phyloP scores from a whole-genome alignment of 1,140 invertebrate species.

The Lerema accius region DNA sequence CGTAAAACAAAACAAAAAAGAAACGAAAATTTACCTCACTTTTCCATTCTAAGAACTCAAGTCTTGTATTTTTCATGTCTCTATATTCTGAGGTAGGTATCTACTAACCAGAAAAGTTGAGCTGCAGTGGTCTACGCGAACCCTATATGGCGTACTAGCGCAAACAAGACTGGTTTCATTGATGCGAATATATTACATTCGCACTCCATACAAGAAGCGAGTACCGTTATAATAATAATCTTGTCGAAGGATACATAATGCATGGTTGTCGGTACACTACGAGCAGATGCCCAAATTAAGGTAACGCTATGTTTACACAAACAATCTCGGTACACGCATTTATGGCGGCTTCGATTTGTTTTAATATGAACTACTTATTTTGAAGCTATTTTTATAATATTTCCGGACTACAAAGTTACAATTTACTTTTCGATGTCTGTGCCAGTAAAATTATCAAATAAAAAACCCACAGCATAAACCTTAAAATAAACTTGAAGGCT shows the following conservation, averaged over 20 bases:
- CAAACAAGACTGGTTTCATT: constrained; percentile 14
- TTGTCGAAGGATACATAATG: constrained; percentile 20
- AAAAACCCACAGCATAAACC: too few relatives aligned
- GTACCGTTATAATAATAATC: constrained; percentile 18
- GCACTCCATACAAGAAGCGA: constrained; percentile 1
- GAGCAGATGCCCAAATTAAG: constrained; percentile 17
- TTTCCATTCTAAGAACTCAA: too few relatives aligned
- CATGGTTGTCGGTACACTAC: constrained; percentile 9
- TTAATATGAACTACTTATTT: neutral
- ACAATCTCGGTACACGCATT: neutral
- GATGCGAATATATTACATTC: constrained; percentile 10
- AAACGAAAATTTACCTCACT: too few relatives aligned
- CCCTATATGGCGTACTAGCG: constrained; percentile 5
- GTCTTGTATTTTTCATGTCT: too few relatives aligned
- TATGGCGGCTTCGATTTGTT: neutral
- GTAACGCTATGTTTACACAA: constrained; percentile 8
- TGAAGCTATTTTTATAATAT: too few relatives aligned
- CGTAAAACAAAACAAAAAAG: too few relatives aligned
- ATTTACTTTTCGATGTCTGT: too few relatives aligned
- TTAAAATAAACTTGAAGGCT: too few relatives aligned
- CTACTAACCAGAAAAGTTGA: constrained; percentile 10
- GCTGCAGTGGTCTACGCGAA: neutral
- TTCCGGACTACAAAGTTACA: too few relatives aligned
- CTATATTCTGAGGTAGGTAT: too few relatives aligned
- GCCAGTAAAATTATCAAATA: too few relatives aligned